Evolutionary conservation across 2,888 invertebrate genomes (phyloP), one percentile per base, ranked within the genome.

Genomic region (Cosmia pyralina): DNA sequence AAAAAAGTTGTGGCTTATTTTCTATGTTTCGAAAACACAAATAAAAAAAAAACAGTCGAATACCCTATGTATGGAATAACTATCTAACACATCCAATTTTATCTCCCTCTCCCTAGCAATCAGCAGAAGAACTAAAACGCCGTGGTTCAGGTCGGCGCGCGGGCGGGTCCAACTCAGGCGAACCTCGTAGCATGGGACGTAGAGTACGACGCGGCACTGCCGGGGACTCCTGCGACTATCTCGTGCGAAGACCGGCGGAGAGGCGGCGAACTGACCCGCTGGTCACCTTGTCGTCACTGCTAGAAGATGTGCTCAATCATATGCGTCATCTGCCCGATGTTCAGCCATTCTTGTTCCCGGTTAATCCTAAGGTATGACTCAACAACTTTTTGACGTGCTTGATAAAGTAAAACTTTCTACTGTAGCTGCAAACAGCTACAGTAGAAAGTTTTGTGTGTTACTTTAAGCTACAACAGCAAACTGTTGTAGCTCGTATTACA

Each of bases 201-300:
- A 87, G 90, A 44, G 89, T 90, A 7, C 91, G 95, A 0, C 93
- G 96, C 41, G 94, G 94, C 3, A 92, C 93, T 1, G 91, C 90
- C 2, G 92, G 92, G 48, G 96, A 96, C 76, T 88, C 94, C 0
- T 95, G 98, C 93, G 99, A 99, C 95, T 99, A 99, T 89, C 95
- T 99, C 8, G 99, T 98, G 85, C 97, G 97, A 34, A 97, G 98
- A 85, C 98, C 98, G 0, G 98, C 99, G 0, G 99, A 99, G 91
- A 96, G 99, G 11, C 96, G 99, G 0, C 97, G 99, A 58, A 99
- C 99, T 0, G 99, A 99, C 95, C 99, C 99, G 0, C 97, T 99
- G 1, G 99, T 99, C 19, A 99, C 99, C 0, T 94, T 99, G 70
- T 98, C 99, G 0, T 98, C 98, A 0, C 97, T 99, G 82, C 95